These are phyloP conservation scores for Drosophila dives DNA, from an alignment of 2,888 invertebrate genomes.

Conservation along the genomic window DNA sequence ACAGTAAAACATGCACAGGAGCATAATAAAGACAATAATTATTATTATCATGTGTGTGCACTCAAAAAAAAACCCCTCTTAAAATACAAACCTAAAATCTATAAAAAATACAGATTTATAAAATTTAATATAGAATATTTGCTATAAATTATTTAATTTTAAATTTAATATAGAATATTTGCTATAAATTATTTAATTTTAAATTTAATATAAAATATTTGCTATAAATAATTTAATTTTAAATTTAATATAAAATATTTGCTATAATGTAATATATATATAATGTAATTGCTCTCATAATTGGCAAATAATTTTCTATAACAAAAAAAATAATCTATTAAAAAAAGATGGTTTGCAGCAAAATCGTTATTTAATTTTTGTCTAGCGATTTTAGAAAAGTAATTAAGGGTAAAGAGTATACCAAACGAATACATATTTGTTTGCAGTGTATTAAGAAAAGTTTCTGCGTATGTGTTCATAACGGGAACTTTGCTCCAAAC, in stretches of 20 bases:
- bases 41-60: slow-evolving; percentile 74
- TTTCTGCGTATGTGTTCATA: slow-evolving; percentile 34
- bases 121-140: too few relatives aligned
- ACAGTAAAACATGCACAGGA: slow-evolving; percentile 71
- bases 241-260: too few relatives aligned
- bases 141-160: too few relatives aligned
- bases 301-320: neutral
- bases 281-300: neutral
- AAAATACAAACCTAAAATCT: neutral
- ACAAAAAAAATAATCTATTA: neutral
- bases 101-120: too few relatives aligned
- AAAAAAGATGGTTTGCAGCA: neutral
- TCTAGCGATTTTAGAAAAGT: neutral
- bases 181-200: too few relatives aligned
- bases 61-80: slow-evolving; percentile 1
- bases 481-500: slow-evolving; percentile 31
- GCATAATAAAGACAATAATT: slow-evolving; percentile 80
- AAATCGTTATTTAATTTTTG: neutral
- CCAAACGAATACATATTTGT: neutral
- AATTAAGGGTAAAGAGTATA: neutral
- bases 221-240: neutral
- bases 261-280: too few relatives aligned
- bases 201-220: too few relatives aligned
- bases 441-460: slow-evolving; percentile 30
- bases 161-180: too few relatives aligned